Evolutionary conservation across 2,797 vertebrate genomes (phyloP), one percentile per base, ranked within the genome.

Genomic region (Yasuhikotakia modesta): DNA sequence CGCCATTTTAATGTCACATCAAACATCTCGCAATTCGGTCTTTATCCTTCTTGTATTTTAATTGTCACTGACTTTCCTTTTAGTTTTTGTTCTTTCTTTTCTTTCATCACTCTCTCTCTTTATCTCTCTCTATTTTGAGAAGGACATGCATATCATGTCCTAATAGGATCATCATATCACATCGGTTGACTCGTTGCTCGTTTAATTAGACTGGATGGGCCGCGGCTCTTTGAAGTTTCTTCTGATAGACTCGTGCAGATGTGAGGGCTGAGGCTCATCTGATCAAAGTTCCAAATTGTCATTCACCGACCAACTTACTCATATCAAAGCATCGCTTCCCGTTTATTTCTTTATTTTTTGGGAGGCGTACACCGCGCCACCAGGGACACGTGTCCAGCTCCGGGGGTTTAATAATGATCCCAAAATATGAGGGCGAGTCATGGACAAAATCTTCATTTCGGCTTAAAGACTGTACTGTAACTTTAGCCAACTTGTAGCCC

Each of bases 201-300:
- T 57, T 80, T 86, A 87, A 86, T 87, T 82, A 70, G 58, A 24
- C 17, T 50, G 79, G 80, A 80, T 78, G 58, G 79, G 70, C 46
- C 79, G 35, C 10, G 77, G 58, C 65, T 70, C 70, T 12, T 52
- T 78, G 79, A 83, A 80, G 53, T 63, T 10, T 11, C 16, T 55
- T 35, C 21, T 69, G 39, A 69, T 68, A 64, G 79, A 65, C 70
- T 79, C 55, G 21, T 77, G 65, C 61, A 65, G 43, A 67, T 70
- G 58, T 61, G 17, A 58, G 45, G 82, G 50, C 24, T 52, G 7
- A 11, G 35, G 24, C 19, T 65, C 39, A 19, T 24, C 48, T 65
- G 63, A 80, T 80, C 60, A 86, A 79, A 84, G 78, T 64, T 70
- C 17, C 27, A 22, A 43, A 80, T 85, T 79, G 60, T 76, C 64